phyloP scores from a whole-genome alignment of 1,140 invertebrate genomes.

The Mya arenaria region DNA sequence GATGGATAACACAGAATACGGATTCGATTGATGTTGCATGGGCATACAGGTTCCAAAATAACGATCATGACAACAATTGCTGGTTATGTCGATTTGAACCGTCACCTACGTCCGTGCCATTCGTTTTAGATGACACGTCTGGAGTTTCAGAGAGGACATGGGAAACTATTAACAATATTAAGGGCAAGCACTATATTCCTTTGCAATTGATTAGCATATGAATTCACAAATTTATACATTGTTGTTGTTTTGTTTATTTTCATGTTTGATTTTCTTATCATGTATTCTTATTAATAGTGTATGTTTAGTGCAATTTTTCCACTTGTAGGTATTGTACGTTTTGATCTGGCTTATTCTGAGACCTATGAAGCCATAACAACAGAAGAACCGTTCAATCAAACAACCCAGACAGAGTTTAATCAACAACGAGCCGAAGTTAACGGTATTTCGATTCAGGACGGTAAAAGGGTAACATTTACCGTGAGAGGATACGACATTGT shows the following conservation, averaged over 20 bases:
- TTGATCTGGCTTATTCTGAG: neutral
- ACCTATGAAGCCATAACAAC: neutral
- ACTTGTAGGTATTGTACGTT: constrained; percentile 3
- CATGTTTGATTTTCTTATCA: neutral
- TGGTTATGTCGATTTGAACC: no score
- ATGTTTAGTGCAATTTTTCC: neutral
- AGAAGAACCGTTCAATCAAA: neutral
- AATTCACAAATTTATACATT: neutral
- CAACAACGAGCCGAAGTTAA: neutral
- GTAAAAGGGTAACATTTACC: neutral
- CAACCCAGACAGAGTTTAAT: neutral
- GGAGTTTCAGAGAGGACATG: constrained; percentile 1
- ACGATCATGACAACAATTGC: neutral
- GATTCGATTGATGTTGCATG: neutral
- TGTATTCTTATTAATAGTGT: neutral
- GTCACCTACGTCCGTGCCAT: neutral
- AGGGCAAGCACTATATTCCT: neutral
- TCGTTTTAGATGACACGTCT: neutral
- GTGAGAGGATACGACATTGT: neutral
- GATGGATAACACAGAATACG: neutral
- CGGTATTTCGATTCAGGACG: neutral
- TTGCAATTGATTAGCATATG: neutral
- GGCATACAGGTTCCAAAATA: neutral
- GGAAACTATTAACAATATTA: constrained; percentile 9
- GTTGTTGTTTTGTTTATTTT: neutral